phyloP scores from a whole-genome alignment of 2,888 invertebrate species.

The Nomada ferruginata region DNA sequence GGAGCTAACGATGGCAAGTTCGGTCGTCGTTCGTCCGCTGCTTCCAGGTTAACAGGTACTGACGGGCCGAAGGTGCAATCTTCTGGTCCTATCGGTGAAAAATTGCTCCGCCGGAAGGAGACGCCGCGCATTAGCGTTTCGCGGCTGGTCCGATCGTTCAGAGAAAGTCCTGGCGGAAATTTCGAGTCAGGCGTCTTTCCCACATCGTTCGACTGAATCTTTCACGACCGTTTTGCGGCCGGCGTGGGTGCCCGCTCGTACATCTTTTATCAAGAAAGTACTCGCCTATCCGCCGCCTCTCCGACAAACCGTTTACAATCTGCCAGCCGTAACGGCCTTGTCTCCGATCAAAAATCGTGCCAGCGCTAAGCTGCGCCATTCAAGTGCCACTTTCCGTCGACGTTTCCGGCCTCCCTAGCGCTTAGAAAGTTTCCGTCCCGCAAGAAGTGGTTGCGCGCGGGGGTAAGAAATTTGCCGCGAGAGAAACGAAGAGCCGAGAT shows the following conservation, averaged over 20 bases:
- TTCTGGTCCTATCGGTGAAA: too few species aligned
- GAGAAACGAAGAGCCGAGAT: background rate
- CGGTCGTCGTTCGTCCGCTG: too few species aligned
- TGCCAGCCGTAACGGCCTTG: background rate
- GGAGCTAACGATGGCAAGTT: too few species aligned
- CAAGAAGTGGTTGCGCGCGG: background rate
- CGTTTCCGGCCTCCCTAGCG: background rate
- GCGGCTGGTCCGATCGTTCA: conserved; percentile 45
- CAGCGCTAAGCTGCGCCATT: too few species aligned
- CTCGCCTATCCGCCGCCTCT: conserved; percentile 25
- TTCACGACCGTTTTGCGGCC: conserved; percentile 36
- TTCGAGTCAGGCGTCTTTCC: conserved; percentile 64
- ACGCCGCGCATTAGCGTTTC: too few species aligned
- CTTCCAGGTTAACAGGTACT: too few species aligned
- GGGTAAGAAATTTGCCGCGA: conserved; percentile 4
- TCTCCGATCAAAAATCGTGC: background rate
- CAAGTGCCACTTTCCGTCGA: too few species aligned
- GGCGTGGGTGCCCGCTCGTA: conserved; percentile 68
- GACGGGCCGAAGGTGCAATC: background rate
- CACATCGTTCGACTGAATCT: conserved; percentile 73
- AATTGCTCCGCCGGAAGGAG: too few species aligned
- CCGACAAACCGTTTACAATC: background rate
- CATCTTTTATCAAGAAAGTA: conserved; percentile 66
- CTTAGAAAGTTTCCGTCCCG: too few species aligned
- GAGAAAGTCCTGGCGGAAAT: conserved; percentile 55